Evolutionary conservation across 2,113 vertebrate species (phyloP), one percentile per base, ranked within the genome.

Genomic region (Raphicerus campestris): DNA sequence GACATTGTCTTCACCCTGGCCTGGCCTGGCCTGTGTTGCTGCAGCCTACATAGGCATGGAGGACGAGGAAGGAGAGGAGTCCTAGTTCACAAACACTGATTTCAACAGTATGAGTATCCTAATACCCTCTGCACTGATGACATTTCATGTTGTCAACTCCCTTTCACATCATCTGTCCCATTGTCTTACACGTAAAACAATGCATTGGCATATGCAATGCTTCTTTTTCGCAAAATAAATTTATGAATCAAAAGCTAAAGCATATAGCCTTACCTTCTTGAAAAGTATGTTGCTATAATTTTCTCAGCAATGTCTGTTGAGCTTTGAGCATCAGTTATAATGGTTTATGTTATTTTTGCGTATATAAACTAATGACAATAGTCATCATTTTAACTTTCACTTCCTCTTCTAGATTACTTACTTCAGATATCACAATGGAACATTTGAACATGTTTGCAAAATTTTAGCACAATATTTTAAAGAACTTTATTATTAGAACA

Each of bases 231-330:
- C 6, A 93, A 77, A 87, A 30, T 78, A 56, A 81, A 61, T 45
- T 94, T 82, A 61, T 87, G 47, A 93, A 70, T 89, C 4, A 66
- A 97, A 87, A 87, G 45, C 47, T 89, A 95, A 87, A 80, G 60
- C 26, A 56, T 10, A 81, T 58, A 90, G 58, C 4, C 17, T 86
- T 45, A 73, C 0, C 13, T 51, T 66, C 15, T 70, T 84, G 13
- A 78, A 93, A 84, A 93, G 19, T 73, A 85, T 47, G 87, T 47
- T 93, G 30, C 35, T 87, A 15, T 47, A 49, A 84, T 13, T 83
- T 91, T 91, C 75, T 61, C 51, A 80, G 53, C 47, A 66, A 53
- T 66, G n/a, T 89, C 28, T 70, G 39, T 53, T 78, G 49, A 88
- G 24, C 42, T 91, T 88, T 61, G 66, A 91, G 19, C 22, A 93